Base-by-base conservation (phyloP, 1,140 invertebrate genomes). In the Phortica variegata region DNA sequence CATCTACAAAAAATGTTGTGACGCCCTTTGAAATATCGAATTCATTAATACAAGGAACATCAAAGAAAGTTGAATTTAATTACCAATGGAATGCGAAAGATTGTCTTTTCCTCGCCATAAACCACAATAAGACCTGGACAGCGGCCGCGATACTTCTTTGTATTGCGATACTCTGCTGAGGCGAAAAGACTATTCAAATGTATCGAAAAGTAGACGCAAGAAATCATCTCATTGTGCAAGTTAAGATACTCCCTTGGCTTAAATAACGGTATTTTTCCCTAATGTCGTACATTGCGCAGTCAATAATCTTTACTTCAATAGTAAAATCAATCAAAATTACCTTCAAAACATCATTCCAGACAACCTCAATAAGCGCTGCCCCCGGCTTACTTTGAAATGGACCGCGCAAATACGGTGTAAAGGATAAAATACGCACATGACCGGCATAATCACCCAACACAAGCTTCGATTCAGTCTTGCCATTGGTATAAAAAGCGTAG, bases 391-490 rank as follows among this genome's bases (percentile, higher is more conserved):
- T 86, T 52, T 82, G 82, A 54, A 88, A 88, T 1, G 85, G 85
- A 0, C 85, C 83, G 32, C 82, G 79, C 29, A 81, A 66, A 15
- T 79, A 54, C 0, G 82, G 76, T 29, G 77, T 80, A 61, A 87
- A 87, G 15, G 73, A 69, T 21, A 89, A 65, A n/a, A 85, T 69
- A 19, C 77, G 79, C 2, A 88, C 77, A 56, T 81, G 82, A 13
- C 87, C 87, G 8, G 79, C 80, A 54, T 80, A 82, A 54, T 88
- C 86, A 0, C 86, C 87, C 9, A 83, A 68, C n/a, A 87, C 74
- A 20, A 89, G 62, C 15, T 81, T 79, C 3, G 83, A 85, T 12
- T 82, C 73, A 16, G 82, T 79, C 10, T 80, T 79, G 1, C 71
- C 58, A 52, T 82, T 79, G 47, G 77, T 70, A 58, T 78, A 75